Evolutionary conservation across 2,888 invertebrate species (phyloP), one percentile per base, ranked within the genome.

Genomic region (Esperia sulphurella): DNA sequence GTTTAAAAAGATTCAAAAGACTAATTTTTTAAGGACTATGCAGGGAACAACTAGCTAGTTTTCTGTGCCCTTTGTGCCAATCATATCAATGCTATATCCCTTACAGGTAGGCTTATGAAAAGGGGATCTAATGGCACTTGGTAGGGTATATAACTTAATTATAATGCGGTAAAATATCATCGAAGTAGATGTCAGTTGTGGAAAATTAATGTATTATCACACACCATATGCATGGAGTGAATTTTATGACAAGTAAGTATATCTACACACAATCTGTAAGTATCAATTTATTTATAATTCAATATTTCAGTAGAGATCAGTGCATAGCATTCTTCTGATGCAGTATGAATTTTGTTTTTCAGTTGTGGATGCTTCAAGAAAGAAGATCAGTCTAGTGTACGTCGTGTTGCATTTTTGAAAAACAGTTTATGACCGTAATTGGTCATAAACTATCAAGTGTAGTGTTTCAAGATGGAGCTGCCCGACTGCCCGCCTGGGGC

Each of bases 401-500:
- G 51, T 47, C 57, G 62, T 52, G 54, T 61, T 61, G 69, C 63
- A 60, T 67, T 68, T 60, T 71, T 73, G 68, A 68, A 58, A 71
- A 57, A 65, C 50, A 68, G 79, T 81, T 79, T 82, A 83, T 83
- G 82, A 74, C 74, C 70, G 60, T 68, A 56, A 62, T 53, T 71
- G 81, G 75, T 76, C 84, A 84, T 85, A 84, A 80, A 85, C 82
- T 73, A 68, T 63, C 68, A 71, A 85, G 86, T 88, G 86, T 85
- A 82, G 87, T 86, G 86, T 55, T 49, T 78, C 68, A 80, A 79
- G 69, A 89, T 89, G 89, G 89, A 89, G 9, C 79, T 89, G 29
- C 87, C 88, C 0, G 89, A 89, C 65, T 84, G 89, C 61, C 89
- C 89, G 37, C 89, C 89, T 0, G 89, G 89, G 63, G 72, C 89